phyloP scores from a whole-genome alignment of 2,888 invertebrate species.

The Callyntrura guangdongensis region DNA sequence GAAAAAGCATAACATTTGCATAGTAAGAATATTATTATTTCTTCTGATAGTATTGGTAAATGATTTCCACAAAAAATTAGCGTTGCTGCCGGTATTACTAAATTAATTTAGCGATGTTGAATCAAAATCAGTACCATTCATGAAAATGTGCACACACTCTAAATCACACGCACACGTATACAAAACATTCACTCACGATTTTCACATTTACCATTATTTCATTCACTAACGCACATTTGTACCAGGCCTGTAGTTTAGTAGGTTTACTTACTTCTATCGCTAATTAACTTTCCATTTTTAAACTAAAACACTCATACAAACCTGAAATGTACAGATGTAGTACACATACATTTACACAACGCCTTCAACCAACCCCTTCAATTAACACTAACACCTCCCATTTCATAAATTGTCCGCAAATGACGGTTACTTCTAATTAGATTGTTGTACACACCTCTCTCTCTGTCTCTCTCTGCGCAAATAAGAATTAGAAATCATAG shows the following conservation, averaged over 20 bases:
- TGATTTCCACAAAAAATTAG: slow-evolving; percentile 50
- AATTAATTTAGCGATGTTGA: slow-evolving; percentile 22
- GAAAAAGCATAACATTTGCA: slow-evolving; percentile 60
- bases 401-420: neutral
- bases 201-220: neutral
- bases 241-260: neutral
- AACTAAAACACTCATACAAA: slow-evolving; percentile 12
- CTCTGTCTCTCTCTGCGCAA: too few species aligned
- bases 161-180: slow-evolving; percentile 20
- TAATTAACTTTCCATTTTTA: slow-evolving; percentile 28
- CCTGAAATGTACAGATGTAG: slow-evolving; percentile 46
- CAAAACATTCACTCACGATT: slow-evolving; percentile 23
- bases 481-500: neutral
- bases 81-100: slow-evolving; percentile 31
- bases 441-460: neutral
- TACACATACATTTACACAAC: neutral
- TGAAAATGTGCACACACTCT: slow-evolving; percentile 15
- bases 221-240: slow-evolving; percentile 11
- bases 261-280: too few species aligned
- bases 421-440: too few species aligned
- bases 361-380: neutral
- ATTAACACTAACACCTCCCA: slow-evolving; percentile 10
- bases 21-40: slow-evolving; percentile 38
- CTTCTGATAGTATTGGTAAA: slow-evolving; percentile 40
- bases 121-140: slow-evolving; percentile 53